A percentile compares a stretch with the other conserved stretches of the same genome.
phyloP scores from a whole-genome alignment of 2,113 vertebrate genomes.

The Tachysurus fulvidraco region DNA sequence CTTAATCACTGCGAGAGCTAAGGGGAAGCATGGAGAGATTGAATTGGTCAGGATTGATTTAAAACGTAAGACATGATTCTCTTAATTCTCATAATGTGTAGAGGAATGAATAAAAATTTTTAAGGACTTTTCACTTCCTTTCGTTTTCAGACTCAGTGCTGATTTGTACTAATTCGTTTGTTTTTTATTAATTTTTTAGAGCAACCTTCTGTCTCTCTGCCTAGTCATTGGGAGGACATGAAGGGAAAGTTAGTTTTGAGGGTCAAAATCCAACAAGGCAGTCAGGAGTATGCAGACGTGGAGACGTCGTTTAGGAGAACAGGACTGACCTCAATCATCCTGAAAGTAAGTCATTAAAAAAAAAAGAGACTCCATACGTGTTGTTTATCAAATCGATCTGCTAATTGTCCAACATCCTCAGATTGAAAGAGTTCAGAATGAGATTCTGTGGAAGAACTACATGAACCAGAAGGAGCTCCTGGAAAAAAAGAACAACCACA shows the following conservation, averaged over 20 bases:
- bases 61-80: constrained; percentile 55
- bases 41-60: constrained; percentile 51
- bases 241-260: constrained; percentile 40
- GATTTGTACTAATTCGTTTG: not conserved
- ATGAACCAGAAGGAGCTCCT: constrained; percentile 78
- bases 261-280: constrained; percentile 55
- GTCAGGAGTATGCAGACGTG: constrained; percentile 66
- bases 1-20: not conserved
- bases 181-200: not conserved
- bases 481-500: constrained; percentile 77
- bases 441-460: constrained; percentile 80
- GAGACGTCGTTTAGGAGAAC: constrained; percentile 57
- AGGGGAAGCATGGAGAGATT: constrained; percentile 53
- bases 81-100: not conserved
- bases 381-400: not conserved
- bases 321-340: constrained; percentile 56
- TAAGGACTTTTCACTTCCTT: not conserved
- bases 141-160: not conserved
- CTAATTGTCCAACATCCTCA: constrained; percentile 54
- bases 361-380: not conserved
- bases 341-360: constrained; percentile 64
- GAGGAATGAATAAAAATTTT: not conserved
- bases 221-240: constrained; percentile 80
- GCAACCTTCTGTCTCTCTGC: constrained; percentile 46
- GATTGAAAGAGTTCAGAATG: constrained; percentile 87